Percentiles rank a stretch among this genome's conserved stretches.
Conservation (phyloP, 2,888 invertebrate genomes). For the Eudasyphora cyanicolor region DNA sequence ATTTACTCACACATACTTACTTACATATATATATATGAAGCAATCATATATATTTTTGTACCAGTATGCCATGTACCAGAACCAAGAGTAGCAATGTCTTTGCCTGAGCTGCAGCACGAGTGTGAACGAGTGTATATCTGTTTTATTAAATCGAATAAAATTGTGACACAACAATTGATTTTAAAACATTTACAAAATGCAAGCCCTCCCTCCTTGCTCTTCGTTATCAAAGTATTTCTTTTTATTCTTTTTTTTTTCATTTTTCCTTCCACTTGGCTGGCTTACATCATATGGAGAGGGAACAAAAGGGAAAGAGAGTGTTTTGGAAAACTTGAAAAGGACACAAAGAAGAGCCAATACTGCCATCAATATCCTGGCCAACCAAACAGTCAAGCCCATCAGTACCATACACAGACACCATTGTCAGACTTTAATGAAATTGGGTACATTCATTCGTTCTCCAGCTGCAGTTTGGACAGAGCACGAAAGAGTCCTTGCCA, state of each 20-base stretch:
- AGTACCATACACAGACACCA: background rate
- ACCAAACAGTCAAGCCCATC: background rate
- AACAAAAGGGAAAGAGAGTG: background rate
- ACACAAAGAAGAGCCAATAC: background rate
- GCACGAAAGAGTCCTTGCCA: background rate
- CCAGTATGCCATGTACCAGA: background rate
- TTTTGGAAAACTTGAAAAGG: background rate
- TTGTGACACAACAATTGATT: conserved; percentile 31
- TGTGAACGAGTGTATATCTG: background rate
- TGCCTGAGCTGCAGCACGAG: background rate
- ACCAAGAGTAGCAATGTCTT: background rate
- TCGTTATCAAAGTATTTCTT: too few species aligned
- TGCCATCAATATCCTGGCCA: background rate
- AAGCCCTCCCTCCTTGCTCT: background rate
- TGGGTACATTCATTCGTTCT: conserved; percentile 5
- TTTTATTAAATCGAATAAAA: conserved; percentile 26
- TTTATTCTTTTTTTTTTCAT: background rate
- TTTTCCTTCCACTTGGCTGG: background rate
- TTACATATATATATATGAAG: background rate
- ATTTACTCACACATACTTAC: background rate
- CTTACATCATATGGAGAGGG: background rate
- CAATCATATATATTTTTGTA: too few species aligned
- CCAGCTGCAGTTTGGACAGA: background rate
- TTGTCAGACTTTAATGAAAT: conserved; percentile 15
- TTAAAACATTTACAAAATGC: conserved; percentile 24